phyloP scores from a whole-genome alignment of 2,113 vertebrate genomes.

The Cololabis saira region DNA sequence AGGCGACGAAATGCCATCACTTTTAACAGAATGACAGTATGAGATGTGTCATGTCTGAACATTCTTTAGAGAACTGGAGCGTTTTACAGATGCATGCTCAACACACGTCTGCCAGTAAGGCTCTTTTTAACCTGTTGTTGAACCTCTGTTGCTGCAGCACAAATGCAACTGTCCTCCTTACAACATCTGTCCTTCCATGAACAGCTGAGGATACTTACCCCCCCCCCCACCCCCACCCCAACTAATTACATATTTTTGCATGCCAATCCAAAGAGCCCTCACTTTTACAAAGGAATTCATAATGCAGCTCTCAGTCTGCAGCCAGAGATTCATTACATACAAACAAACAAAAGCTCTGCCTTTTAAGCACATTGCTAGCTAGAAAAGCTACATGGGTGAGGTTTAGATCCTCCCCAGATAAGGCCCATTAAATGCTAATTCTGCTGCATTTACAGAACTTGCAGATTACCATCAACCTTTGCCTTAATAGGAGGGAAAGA shows the following conservation, averaged over 20 bases:
- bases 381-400: constrained; percentile 43
- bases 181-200: constrained; percentile 19
- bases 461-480: constrained; percentile 67
- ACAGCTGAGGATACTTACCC: constrained; percentile 25
- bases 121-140: background rate
- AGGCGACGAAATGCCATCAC: too few species aligned
- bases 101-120: background rate
- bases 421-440: constrained; percentile 80
- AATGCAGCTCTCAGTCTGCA: constrained; percentile 39
- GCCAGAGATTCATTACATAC: constrained; percentile 62
- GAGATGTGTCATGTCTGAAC: too few species aligned
- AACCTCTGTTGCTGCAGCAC: background rate
- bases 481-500: background rate
- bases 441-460: constrained; percentile 66
- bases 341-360: constrained; percentile 47
- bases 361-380: constrained; percentile 33
- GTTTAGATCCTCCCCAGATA: constrained; percentile 70
- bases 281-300: constrained; percentile 42
- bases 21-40: too few species aligned
- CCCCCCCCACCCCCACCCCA: too few species aligned
- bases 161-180: constrained; percentile 6
- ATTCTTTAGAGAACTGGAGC: too few species aligned
- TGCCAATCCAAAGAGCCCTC: constrained; percentile 17
- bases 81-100: constrained; percentile 10
- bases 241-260: constrained; percentile 49